Evolutionary conservation across 2,888 invertebrate species (phyloP).

Genomic region (Erebia palarica): DNA sequence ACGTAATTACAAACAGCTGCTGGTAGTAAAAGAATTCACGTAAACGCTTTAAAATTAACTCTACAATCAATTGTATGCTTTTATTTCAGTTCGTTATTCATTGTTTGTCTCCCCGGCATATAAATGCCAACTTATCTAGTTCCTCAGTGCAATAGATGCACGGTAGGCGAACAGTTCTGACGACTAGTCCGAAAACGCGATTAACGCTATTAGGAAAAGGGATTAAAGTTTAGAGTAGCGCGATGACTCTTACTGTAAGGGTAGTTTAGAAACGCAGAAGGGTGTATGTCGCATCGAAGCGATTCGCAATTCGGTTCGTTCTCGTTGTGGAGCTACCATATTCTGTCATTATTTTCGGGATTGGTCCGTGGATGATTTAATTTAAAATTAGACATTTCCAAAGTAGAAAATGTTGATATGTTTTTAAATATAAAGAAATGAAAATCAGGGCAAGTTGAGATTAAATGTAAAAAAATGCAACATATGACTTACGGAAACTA

Average conservation of each 20-base stretch:
- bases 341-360: slow-evolving; percentile 1
- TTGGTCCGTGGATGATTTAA: neutral
- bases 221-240: slow-evolving; percentile 43
- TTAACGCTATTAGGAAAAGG: slow-evolving; percentile 38
- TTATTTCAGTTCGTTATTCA: slow-evolving; percentile 60
- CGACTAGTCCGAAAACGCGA: slow-evolving; percentile 26
- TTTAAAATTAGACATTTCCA: no score
- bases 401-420: no score
- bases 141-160: slow-evolving; percentile 55
- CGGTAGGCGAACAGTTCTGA: slow-evolving; percentile 28
- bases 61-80: slow-evolving; percentile 49
- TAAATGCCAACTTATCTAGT: slow-evolving; percentile 51
- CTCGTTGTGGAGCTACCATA: slow-evolving; percentile 1
- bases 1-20: neutral
- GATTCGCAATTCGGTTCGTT: slow-evolving; percentile 45
- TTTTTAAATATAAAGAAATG: no score
- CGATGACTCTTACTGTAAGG: slow-evolving; percentile 37
- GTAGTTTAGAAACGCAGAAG: slow-evolving; percentile 40
- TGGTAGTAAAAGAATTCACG: neutral
- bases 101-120: slow-evolving; percentile 48
- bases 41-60: slow-evolving; percentile 40
- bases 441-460: no score
- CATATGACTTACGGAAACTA: no score
- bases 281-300: slow-evolving; percentile 44
- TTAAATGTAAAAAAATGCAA: no score